Conservation (phyloP, 1,140 invertebrate species). For the Acarapis woodi region DNA sequence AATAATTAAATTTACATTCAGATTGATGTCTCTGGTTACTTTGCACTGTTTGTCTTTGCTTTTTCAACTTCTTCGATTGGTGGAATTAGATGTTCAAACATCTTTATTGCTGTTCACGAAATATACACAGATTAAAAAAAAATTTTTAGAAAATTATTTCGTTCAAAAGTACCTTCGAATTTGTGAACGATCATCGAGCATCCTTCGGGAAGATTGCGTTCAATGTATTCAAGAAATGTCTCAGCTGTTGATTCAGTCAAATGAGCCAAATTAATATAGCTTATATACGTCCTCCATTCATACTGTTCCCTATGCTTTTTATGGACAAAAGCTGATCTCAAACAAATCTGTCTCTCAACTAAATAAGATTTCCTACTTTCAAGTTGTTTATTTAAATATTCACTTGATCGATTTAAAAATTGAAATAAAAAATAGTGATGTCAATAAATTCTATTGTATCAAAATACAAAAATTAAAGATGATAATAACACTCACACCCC, state of each 20-base stretch:
- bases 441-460: constrained; percentile 1
- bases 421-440: constrained; percentile 15
- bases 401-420: constrained; percentile 37
- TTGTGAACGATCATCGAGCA: constrained; percentile 78
- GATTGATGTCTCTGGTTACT: too few species aligned
- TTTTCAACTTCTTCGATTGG: too few species aligned
- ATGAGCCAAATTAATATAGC: constrained; percentile 33
- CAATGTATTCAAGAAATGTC: constrained; percentile 81
- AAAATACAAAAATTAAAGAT: neutral
- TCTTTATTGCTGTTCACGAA: too few species aligned
- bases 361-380: too few species aligned
- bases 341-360: constrained; percentile 41
- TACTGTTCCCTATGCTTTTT: constrained; percentile 89
- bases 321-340: constrained; percentile 63
- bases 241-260: constrained; percentile 81
- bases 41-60: too few species aligned
- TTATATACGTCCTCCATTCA: constrained; percentile 73
- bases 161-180: too few species aligned
- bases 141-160: too few species aligned
- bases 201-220: constrained; percentile 88
- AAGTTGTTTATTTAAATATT: too few species aligned
- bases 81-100: too few species aligned
- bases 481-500: constrained; percentile 35
- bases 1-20: too few species aligned
- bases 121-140: too few species aligned